Evolutionary conservation across 2,888 invertebrate genomes (phyloP), one percentile per base, ranked within the genome.

Genomic region (Pyralis farinalis): DNA sequence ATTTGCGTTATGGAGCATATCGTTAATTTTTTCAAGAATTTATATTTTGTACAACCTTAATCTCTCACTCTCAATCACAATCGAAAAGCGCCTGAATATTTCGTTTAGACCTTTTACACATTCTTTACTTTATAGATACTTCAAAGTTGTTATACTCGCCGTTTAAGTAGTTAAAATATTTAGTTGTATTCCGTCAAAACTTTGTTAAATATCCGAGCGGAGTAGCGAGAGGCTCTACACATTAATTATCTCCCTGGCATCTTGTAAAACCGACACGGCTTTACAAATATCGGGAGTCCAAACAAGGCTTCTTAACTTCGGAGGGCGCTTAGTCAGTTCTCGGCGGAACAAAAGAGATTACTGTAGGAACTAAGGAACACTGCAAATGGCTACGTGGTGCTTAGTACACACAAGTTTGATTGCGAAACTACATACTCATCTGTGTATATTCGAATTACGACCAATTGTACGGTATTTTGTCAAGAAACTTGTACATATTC

Each of bases 231-330:
- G 60, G 66, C 64, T 71, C 55, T 63, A 75, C 72, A 77, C 78
- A 82, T 83, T 82, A 79, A 84, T 83, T 84, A 84, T 82, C 79
- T 79, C 59, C 65, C 69, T 67, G 72, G 70, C 74, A 74, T 76
- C 76, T 77, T 71, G 71, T 70, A 68, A 70, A 73, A 77, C 78
- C 72, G 76, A 77, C 77, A 76, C 73, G 66, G 70, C 78, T 81
- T 75, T 74, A 76, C 83, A 82, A 82, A 82, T 81, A 83, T 77
- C 75, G 74, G 71, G 68, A 71, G 67, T 64, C 70, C 72, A 69
- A 81, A 82, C 77, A 75, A 75, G 75, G 63, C 74, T 72, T 71
- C 74, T 71, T 71, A 76, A 79, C 75, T 79, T 77, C 50, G 64
- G 54, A 71, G 73, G 49, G 70, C 73, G 75, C 78, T 75, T 71